Evolutionary conservation across 1,140 invertebrate genomes (phyloP).

Genomic region (Rhynchophorus ferrugineus): DNA sequence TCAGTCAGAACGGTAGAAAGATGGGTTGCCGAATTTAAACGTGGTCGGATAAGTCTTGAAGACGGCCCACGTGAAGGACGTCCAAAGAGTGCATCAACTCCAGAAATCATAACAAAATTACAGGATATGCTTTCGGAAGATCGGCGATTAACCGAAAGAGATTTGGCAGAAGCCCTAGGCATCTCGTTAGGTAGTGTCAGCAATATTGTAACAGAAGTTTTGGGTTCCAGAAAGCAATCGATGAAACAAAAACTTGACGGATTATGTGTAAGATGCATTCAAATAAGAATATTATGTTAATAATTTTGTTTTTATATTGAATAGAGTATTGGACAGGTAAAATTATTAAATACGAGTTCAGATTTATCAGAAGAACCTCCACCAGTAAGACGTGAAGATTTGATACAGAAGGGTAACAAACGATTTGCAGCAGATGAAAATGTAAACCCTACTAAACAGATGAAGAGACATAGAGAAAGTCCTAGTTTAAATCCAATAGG

Average conservation of each 20-base stretch:
- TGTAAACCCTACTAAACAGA: not conserved
- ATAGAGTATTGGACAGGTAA: constrained; percentile 21
- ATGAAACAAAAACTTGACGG: too few species aligned
- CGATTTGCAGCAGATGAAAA: not conserved
- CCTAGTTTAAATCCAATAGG: constrained; percentile 19
- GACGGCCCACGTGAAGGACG: constrained; percentile 27
- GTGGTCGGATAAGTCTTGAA: constrained; percentile 28
- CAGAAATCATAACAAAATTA: constrained; percentile 21
- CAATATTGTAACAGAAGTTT: not conserved
- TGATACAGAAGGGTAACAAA: not conserved
- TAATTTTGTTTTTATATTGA: not conserved
- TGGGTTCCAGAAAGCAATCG: not conserved
- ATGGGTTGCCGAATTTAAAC: constrained; percentile 36
- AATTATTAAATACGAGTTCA: constrained; percentile 4
- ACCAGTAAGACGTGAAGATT: constrained; percentile 11
- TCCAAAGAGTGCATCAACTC: constrained; percentile 23
- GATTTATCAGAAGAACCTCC: constrained; percentile 3
- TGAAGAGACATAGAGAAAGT: constrained; percentile 26
- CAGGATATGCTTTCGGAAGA: not conserved
- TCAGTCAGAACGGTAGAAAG: constrained; percentile 1
- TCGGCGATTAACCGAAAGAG: not conserved
- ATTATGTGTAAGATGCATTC: too few species aligned
- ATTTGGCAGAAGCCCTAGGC: not conserved
- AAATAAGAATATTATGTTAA: not conserved
- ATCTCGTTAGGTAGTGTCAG: not conserved